A percentile compares a stretch with the other conserved stretches of the same genome.
Conservation (phyloP, 2,113 vertebrate genomes). For the Puntigrus tetrazona region DNA sequence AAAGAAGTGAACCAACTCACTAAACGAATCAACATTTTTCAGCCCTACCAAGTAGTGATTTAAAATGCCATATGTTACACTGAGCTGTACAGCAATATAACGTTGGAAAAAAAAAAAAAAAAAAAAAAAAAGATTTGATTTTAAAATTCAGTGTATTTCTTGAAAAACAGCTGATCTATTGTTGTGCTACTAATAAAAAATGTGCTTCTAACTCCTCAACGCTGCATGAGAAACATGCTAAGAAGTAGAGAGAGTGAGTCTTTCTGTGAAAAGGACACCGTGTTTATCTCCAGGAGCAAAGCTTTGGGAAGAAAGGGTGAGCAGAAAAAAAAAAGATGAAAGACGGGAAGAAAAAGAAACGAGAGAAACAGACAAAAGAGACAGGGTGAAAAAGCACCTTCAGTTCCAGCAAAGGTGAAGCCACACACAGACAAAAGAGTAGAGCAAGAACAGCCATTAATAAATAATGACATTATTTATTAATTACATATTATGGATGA, state of each 20-base stretch:
- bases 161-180: background rate
- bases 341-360: slow-evolving; percentile 2
- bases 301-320: slow-evolving; percentile 9
- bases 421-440: slow-evolving; percentile 22
- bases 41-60: background rate
- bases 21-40: background rate
- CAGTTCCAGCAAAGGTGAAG: slow-evolving; percentile 38
- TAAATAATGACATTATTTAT: slow-evolving; percentile 56
- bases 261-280: background rate
- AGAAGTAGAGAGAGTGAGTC: background rate
- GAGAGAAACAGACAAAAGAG: background rate
- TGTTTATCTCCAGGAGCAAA: slow-evolving; percentile 3
- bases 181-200: background rate
- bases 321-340: background rate
- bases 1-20: background rate
- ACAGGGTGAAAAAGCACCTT: background rate
- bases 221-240: background rate
- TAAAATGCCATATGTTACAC: background rate
- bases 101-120: background rate
- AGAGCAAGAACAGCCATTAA: slow-evolving; percentile 39
- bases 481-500: slow-evolving; percentile 58
- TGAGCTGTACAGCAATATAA: background rate
- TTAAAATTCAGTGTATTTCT: background rate
- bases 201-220: background rate
- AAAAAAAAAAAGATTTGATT: background rate